These are phyloP conservation scores for Mirza zaza DNA, from an alignment of 2,113 vertebrate species.

Conservation along the genomic window DNA sequence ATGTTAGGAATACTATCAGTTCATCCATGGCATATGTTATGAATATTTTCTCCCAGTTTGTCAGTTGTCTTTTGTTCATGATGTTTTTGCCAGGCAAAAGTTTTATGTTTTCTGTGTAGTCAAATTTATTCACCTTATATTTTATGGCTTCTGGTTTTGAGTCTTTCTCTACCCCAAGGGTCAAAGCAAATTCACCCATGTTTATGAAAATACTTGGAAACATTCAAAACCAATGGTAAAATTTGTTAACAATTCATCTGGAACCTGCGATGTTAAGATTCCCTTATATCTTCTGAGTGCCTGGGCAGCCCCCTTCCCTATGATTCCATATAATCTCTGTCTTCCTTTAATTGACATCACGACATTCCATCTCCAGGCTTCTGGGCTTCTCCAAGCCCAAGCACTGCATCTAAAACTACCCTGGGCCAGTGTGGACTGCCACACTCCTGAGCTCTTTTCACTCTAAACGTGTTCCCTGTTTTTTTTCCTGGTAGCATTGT, in stretches of 20 bases:
- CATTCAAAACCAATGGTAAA: neutral
- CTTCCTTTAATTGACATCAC: rapidly evolving
- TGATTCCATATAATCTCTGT: rapidly evolving
- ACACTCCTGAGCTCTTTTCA: neutral
- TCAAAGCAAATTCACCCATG: neutral
- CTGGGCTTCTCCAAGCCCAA: neutral
- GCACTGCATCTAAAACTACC: too few relatives aligned
- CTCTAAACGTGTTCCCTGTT: neutral
- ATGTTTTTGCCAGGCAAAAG: neutral
- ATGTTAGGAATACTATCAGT: neutral
- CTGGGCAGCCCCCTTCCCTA: rapidly evolving
- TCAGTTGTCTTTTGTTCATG: neutral
- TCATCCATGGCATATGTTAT: neutral
- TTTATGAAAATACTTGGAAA: neutral
- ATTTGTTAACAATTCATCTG: neutral
- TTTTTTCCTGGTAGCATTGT: neutral
- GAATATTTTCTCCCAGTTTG: neutral
- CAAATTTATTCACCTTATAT: neutral
- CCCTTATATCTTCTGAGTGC: rapidly evolving
- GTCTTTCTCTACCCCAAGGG: neutral
- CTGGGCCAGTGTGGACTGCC: rapidly evolving
- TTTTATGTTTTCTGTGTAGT: neutral
- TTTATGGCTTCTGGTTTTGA: neutral
- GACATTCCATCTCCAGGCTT: rapidly evolving
- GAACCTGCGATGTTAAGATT: neutral